A percentile compares a stretch with the other conserved stretches of the same genome.
These are phyloP conservation scores for Proterorhinus semilunaris DNA, from an alignment of 2,113 vertebrate species.

Conservation along the genomic window DNA sequence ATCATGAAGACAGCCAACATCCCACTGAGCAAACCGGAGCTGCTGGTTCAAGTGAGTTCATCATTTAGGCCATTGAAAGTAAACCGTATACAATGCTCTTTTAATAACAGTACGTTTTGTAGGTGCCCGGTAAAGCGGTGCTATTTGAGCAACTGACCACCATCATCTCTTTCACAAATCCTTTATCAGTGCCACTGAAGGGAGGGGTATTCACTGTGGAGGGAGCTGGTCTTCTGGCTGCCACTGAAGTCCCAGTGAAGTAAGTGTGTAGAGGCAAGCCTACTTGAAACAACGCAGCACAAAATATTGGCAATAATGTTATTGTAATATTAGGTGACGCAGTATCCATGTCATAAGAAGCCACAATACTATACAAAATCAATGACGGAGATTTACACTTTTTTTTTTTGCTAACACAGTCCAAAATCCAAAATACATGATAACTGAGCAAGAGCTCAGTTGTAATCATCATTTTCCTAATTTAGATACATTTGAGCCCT, in stretches of 20 bases:
- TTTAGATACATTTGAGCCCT: too few relatives aligned
- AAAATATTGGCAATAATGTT: too few relatives aligned
- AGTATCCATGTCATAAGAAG: too few relatives aligned
- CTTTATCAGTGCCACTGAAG: slow-evolving; percentile 70
- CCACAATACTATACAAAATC: too few relatives aligned
- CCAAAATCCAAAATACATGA: too few relatives aligned
- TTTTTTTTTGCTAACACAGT: too few relatives aligned
- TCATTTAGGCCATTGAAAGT: neutral
- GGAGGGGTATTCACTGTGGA: slow-evolving; percentile 76
- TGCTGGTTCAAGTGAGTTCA: slow-evolving; percentile 66
- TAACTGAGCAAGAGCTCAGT: too few relatives aligned
- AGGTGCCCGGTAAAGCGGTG: slow-evolving; percentile 67
- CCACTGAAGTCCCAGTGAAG: slow-evolving; percentile 63
- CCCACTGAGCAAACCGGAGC: slow-evolving; percentile 66
- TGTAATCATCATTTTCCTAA: too few relatives aligned
- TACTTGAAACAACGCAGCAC: too few relatives aligned
- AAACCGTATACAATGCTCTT: neutral
- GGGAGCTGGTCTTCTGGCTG: slow-evolving; percentile 71
- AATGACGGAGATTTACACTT: too few relatives aligned
- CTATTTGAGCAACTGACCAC: slow-evolving; percentile 45
- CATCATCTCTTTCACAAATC: slow-evolving; percentile 74
- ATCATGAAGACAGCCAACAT: slow-evolving; percentile 67
- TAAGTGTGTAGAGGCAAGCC: slow-evolving; percentile 60
- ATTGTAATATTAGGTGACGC: too few relatives aligned
- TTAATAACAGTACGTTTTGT: neutral